These are phyloP conservation scores for Eonycteris spelaea DNA, from an alignment of 2,113 vertebrate species.

Conservation along the genomic window DNA sequence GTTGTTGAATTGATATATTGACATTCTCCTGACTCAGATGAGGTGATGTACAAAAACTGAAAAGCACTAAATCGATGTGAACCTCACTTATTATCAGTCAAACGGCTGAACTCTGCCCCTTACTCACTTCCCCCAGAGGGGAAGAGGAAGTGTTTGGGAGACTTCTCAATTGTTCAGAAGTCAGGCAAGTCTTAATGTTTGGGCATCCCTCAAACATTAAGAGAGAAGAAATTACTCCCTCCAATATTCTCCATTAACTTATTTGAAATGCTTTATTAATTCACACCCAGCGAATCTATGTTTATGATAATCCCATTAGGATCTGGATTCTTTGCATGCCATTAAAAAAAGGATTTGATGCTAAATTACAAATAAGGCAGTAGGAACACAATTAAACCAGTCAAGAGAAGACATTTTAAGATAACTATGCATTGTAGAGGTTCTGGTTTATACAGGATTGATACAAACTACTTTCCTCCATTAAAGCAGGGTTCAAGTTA, in stretches of 20 bases:
- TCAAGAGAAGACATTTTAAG: neutral
- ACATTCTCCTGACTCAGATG: neutral
- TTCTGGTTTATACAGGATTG: neutral
- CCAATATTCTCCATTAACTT: neutral
- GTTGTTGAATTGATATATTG: neutral
- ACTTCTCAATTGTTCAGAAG: neutral
- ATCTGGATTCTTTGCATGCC: neutral
- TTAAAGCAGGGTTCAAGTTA: neutral
- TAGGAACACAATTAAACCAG: neutral
- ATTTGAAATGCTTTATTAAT: neutral
- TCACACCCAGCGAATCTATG: neutral
- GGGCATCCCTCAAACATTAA: neutral
- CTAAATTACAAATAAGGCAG: neutral
- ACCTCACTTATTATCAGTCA: neutral
- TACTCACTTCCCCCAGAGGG: neutral
- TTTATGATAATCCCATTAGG: neutral
- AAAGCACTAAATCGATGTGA: neutral
- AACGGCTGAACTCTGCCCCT: neutral
- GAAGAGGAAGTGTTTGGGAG: neutral
- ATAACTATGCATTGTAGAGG: neutral
- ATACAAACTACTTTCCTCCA: conserved; percentile 7
- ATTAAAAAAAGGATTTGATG: neutral
- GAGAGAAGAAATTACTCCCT: neutral
- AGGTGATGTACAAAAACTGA: neutral
- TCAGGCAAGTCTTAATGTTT: neutral